These are phyloP conservation scores for Bombus affinis DNA, from an alignment of 1,140 invertebrate genomes.

Conservation along the genomic window DNA sequence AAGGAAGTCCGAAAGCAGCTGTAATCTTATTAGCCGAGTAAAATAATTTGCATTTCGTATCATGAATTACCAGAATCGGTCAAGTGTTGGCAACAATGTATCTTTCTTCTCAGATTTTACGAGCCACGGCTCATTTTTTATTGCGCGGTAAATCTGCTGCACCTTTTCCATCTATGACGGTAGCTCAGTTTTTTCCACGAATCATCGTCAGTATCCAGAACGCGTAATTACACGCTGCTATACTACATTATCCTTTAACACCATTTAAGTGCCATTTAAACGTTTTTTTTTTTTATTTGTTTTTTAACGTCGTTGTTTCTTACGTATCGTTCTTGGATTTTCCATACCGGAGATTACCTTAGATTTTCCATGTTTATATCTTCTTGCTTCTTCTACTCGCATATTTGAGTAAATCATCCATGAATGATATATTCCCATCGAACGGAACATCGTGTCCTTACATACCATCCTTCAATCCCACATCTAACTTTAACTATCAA, in stretches of 20 bases:
- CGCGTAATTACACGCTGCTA: not conserved
- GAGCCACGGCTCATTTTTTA: conserved; percentile 6
- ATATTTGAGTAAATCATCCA: not conserved
- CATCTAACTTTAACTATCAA: too few relatives aligned
- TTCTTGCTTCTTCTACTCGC: not conserved
- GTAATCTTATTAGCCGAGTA: conserved; percentile 9
- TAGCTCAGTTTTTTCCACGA: conserved; percentile 32
- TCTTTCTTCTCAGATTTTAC: conserved; percentile 35
- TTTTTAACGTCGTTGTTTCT: conserved; percentile 29
- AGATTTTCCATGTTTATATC: not conserved
- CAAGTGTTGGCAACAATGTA: not conserved
- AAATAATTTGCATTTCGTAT: conserved; percentile 23
- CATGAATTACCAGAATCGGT: conserved; percentile 8
- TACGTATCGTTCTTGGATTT: conserved; percentile 3
- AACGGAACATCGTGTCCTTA: not conserved
- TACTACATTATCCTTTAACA: conserved; percentile 51
- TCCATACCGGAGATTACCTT: too few relatives aligned
- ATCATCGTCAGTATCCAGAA: conserved; percentile 47
- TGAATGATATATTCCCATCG: not conserved
- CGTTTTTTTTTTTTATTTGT: conserved; percentile 48
- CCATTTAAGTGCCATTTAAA: conserved; percentile 70
- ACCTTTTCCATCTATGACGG: not conserved
- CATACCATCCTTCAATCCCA: too few relatives aligned
- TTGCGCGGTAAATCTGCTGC: not conserved
- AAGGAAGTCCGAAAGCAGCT: not conserved